Conservation (phyloP, 2,113 vertebrate species). For the Taurulus bubalis region DNA sequence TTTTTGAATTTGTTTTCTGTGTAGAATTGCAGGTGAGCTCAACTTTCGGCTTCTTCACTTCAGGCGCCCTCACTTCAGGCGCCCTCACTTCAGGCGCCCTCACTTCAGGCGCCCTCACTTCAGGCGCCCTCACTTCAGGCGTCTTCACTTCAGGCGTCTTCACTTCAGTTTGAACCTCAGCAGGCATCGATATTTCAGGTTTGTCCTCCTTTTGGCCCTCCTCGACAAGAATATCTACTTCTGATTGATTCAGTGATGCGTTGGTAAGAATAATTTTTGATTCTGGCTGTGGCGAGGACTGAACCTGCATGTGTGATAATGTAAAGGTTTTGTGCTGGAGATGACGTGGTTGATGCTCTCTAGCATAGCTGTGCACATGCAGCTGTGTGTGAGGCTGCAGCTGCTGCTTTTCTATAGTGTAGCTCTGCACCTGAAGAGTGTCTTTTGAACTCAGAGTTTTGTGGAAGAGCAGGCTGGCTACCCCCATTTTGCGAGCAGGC, state of each 20-base stretch:
- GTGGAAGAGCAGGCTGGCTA: slow-evolving; percentile 86
- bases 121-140: too few relatives aligned
- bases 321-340: slow-evolving; percentile 54
- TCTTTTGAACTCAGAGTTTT: slow-evolving; percentile 85
- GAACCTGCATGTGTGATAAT: slow-evolving; percentile 16
- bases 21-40: neutral
- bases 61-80: too few relatives aligned
- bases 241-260: neutral
- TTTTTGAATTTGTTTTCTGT: neutral
- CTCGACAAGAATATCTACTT: slow-evolving; percentile 21
- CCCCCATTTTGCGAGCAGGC: slow-evolving; percentile 84
- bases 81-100: too few relatives aligned
- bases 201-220: slow-evolving; percentile 15
- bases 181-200: neutral
- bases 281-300: slow-evolving; percentile 24
- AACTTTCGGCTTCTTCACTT: neutral
- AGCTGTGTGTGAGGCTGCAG: slow-evolving; percentile 59
- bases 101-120: too few relatives aligned
- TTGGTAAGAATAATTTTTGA: slow-evolving; percentile 4
- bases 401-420: slow-evolving; percentile 76
- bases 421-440: slow-evolving; percentile 89
- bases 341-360: slow-evolving; percentile 71
- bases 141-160: neutral
- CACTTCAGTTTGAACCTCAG: slow-evolving; percentile 1
- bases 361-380: slow-evolving; percentile 74